Percentiles rank a stretch among this genome's conserved stretches.
These are phyloP conservation scores for Tubulanus polymorphus DNA, from an alignment of 2,888 invertebrate genomes.

Conservation along the genomic window DNA sequence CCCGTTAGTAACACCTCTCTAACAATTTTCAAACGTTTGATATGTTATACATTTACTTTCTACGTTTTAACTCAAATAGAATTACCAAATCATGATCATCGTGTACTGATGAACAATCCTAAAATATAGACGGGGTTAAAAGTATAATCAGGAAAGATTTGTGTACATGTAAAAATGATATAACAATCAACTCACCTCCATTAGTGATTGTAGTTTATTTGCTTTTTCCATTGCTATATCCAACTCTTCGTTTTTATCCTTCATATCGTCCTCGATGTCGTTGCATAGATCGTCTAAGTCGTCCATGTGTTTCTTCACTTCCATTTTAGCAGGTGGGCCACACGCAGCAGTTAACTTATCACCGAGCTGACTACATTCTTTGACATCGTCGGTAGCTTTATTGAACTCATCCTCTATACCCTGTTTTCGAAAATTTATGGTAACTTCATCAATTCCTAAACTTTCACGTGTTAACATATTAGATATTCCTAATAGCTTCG, in stretches of 20 bases:
- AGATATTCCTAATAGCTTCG: too few relatives aligned
- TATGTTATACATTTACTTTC: too few relatives aligned
- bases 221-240: slow-evolving; percentile 40
- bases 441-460: too few relatives aligned
- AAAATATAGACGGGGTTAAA: not conserved
- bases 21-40: too few relatives aligned
- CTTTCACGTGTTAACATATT: too few relatives aligned
- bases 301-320: slow-evolving; percentile 48
- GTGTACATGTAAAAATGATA: not conserved
- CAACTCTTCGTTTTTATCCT: slow-evolving; percentile 46
- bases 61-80: too few relatives aligned
- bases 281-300: slow-evolving; percentile 46
- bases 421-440: too few relatives aligned
- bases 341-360: slow-evolving; percentile 37
- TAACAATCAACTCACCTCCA: slow-evolving; percentile 32
- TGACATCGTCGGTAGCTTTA: slow-evolving; percentile 31
- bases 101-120: not conserved
- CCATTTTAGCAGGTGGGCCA: slow-evolving; percentile 48
- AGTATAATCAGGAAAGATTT: too few relatives aligned
- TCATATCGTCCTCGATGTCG: slow-evolving; percentile 45
- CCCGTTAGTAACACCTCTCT: too few relatives aligned
- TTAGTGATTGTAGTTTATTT: slow-evolving; percentile 40
- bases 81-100: not conserved
- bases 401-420: slow-evolving; percentile 45
- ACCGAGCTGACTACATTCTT: slow-evolving; percentile 37